phyloP scores from a whole-genome alignment of 1,140 invertebrate genomes.

The Yoshiicerus persimilis region DNA sequence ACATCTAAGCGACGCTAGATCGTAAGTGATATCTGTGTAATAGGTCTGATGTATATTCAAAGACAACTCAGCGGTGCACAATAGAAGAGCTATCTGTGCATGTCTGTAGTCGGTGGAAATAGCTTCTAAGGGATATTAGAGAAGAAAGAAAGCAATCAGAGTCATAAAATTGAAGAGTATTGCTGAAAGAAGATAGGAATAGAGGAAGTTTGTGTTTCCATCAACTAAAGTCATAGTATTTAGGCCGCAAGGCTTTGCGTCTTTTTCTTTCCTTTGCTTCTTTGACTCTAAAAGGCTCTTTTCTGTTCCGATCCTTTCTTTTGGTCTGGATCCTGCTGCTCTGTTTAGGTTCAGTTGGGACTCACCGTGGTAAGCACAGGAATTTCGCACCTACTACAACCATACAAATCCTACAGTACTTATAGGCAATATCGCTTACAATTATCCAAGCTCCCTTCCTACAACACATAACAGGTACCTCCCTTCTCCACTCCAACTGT shows the following conservation, averaged over 20 bases:
- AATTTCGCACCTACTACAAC: slow-evolving; percentile 27
- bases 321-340: background rate
- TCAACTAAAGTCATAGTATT: background rate
- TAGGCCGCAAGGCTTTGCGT: background rate
- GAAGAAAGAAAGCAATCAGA: slow-evolving; percentile 37
- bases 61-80: no score
- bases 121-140: background rate
- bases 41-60: no score
- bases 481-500: background rate
- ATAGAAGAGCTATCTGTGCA: no score
- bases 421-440: background rate
- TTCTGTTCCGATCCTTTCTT: background rate
- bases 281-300: background rate
- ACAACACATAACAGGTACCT: no score
- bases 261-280: background rate
- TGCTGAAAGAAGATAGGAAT: background rate
- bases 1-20: background rate
- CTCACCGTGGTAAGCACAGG: slow-evolving; percentile 4
- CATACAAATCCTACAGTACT: background rate
- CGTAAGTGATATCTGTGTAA: no score
- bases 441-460: no score
- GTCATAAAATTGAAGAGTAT: slow-evolving; percentile 25
- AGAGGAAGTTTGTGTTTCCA: background rate
- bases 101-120: no score
- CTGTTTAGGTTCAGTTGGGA: background rate